Base-by-base conservation (phyloP, 2,797 vertebrate species). In the Masticophis lateralis region DNA sequence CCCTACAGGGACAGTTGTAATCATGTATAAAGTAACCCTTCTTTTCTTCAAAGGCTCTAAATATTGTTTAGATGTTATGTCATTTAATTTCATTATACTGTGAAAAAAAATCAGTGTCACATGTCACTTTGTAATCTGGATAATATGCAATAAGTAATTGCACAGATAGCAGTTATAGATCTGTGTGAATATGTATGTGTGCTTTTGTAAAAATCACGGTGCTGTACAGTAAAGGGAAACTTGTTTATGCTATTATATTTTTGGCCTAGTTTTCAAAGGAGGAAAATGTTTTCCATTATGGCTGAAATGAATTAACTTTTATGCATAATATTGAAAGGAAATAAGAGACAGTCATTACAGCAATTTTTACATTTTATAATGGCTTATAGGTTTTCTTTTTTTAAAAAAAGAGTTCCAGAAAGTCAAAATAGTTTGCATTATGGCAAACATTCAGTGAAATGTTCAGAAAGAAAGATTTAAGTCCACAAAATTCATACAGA, bases 1-100 rank as follows among this genome's bases (percentile, higher is more conserved):
- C 92, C 57, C 2, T 69, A 88, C 22, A 1, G 94, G 4, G 43
- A 20, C 53, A 87, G n/a, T 92, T 88, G 28, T 89, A 94, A 91
- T 14, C 92, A 90, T 51, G 57, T 12, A 13, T 86, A 56, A 11
- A 66, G 16, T 16, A 32, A 5, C 28, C 60, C 16, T 89, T 90
- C 55, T 79, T 66, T 10, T 61, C n/a, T 43, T 27, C 56, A 28
- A 66, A 56, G 56, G 0, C 11, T 89, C 47, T 88, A 43, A 61
- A 56, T 20, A 37, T 51, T 69, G 37, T 47, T 90, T 60, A 61
- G 60, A 27, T 47, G 22, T 18, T 27, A 47, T 92, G 25, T 20
- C 28, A 61, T 27, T 88, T n/a, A n/a, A 87, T 87, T 87, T 90
- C 13, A 88, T 11, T 55, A 27, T 66, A 87, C 32, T n/a, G n/a